Base-by-base conservation (phyloP, 53 echinoderm and acorn worm genomes). In the Temnopleurus reevesii region DNA sequence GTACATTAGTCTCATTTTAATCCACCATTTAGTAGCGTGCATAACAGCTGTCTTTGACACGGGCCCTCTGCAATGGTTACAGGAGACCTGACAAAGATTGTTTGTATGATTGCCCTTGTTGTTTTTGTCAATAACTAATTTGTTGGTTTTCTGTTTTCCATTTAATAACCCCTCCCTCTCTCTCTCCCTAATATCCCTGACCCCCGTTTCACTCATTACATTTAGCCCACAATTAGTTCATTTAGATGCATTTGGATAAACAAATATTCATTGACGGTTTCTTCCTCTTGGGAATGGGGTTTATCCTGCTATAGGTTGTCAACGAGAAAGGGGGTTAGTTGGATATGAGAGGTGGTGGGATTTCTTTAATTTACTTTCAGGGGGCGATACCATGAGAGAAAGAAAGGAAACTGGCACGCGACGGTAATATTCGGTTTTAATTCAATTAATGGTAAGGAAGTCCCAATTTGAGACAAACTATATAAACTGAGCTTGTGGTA, bases 401-500 rank as follows among this genome's bases (percentile, higher is more conserved):
- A 41, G 63, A 63, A 15, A 31, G 63, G 31, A 63, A 63, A 63
- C 30, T 33, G 63, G 63, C 63, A 63, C 41, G 71, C 71, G 36
- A 34, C 36, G 35, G 71, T 71, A 23, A 71, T 43, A 41, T 71
- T 18, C 71, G 2, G 23, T 71, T 71, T 71, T 71, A 71, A 71
- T 71, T 71, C 41, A 41, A 71, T 71, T 71, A 71, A 71, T 21
- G 21, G 23, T 38, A 13, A 71, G 71, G 71, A 71, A 71, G 71
- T 71, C 71, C 2, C 41, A 71, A 71, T 71, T 71, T 71, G 43
- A 71, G 71, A 17, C 71, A 71, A 65, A 71, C 36, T 71, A 36
- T 71, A n/a, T 27, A 38, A 71, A 71, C 71, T 71, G 71, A 71
- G 41, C 65, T 71, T 71, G 71, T 41, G 71, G 71, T 71, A 71